These are phyloP conservation scores for Catalaphyllia jardinei DNA, from an alignment of 64 coral and sea anemone species.

Conservation along the genomic window DNA sequence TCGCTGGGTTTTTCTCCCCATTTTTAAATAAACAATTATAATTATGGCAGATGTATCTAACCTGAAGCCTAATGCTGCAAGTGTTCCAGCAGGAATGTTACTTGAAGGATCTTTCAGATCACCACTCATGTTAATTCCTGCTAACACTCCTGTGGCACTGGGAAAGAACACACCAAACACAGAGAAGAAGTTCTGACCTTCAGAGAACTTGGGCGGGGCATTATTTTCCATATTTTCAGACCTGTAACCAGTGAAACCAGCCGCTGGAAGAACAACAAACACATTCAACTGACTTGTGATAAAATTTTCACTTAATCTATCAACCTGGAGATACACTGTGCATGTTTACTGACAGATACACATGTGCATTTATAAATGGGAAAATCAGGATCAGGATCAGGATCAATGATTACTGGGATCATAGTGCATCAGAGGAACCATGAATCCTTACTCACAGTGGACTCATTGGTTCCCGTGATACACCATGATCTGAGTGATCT, in stretches of 20 bases:
- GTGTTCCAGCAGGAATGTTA: conserved; percentile 95
- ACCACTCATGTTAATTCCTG: conserved; percentile 99
- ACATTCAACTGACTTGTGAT: background rate
- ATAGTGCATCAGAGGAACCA: no score
- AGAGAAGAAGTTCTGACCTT: conserved; percentile 83
- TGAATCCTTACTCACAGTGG: no score
- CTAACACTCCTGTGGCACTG: conserved; percentile 93
- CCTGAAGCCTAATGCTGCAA: conserved; percentile 91
- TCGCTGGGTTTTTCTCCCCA: no score
- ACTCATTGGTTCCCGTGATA: no score
- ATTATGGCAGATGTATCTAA: background rate
- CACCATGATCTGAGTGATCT: no score
- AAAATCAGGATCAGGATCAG: no score
- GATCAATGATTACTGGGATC: no score
- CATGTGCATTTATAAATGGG: no score
- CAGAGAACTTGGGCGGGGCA: conserved; percentile 70
- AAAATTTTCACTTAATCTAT: no score
- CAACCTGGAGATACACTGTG: no score
- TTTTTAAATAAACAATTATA: no score
- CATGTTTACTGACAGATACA: no score
- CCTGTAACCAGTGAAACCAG: conserved; percentile 96
- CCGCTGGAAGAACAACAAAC: conserved; percentile 57
- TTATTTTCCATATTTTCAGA: conserved; percentile 95
- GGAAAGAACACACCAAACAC: conserved; percentile 99
- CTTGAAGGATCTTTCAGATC: conserved; percentile 92